A percentile compares a stretch with the other conserved stretches of the same genome.
phyloP scores from a whole-genome alignment of 2,888 invertebrate species.

The Rotaria sp. region DNA sequence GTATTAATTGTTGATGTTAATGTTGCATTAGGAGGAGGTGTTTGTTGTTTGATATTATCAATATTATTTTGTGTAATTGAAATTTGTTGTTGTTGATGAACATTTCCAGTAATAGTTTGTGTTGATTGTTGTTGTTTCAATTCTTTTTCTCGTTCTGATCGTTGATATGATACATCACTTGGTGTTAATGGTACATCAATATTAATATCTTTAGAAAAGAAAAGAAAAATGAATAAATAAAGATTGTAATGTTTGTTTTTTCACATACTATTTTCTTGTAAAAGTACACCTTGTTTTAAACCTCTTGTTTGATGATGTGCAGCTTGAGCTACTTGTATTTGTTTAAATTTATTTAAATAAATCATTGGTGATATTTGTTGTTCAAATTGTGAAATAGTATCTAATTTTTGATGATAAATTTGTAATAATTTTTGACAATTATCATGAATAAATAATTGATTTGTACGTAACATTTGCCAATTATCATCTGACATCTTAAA shows the following conservation, averaged over 20 bases:
- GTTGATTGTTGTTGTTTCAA: background rate
- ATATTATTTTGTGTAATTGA: background rate
- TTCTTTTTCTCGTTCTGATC: background rate
- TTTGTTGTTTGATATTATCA: background rate
- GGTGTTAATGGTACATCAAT: background rate
- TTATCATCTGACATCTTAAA: conserved; percentile 27
- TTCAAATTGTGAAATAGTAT: conserved; percentile 10
- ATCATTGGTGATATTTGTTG: background rate
- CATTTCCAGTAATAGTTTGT: background rate
- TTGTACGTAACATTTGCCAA: conserved; percentile 32
- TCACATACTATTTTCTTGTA: background rate
- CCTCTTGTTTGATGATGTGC: background rate
- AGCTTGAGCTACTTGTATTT: background rate
- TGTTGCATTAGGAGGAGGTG: background rate
- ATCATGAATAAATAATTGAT: conserved; percentile 39
- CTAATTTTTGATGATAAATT: conserved; percentile 28
- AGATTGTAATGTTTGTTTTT: background rate
- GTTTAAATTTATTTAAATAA: conserved; percentile 20
- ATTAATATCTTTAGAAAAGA: background rate
- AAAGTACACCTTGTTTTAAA: background rate
- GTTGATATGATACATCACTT: background rate
- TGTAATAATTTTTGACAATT: conserved; percentile 37
- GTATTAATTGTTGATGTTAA: background rate
- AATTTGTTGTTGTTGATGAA: background rate
- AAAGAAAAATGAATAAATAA: background rate